Evolutionary conservation across 2,888 invertebrate species (phyloP).

Genomic region (Cerceris ruficornis): DNA sequence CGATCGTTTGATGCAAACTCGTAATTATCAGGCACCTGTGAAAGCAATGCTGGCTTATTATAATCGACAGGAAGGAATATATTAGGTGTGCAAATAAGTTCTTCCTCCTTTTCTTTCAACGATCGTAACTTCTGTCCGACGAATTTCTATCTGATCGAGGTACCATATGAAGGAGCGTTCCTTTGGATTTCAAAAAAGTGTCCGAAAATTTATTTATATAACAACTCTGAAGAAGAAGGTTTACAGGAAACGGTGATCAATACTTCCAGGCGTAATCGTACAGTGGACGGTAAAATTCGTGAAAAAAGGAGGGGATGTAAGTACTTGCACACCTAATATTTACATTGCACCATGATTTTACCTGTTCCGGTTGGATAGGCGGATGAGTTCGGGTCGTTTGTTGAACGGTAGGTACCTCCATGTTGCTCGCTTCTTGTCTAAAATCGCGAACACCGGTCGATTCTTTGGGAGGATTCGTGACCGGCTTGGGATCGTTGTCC

Average conservation of each 20-base stretch:
- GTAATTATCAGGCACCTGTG: constrained; percentile 76
- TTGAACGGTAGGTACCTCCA: constrained; percentile 73
- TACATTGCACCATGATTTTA: constrained; percentile 3
- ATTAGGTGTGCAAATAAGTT: too few species aligned
- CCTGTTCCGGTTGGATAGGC: constrained; percentile 68
- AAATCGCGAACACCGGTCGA: constrained; percentile 57
- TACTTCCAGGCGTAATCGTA: too few species aligned
- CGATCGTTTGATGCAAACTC: constrained; percentile 80
- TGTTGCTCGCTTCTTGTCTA: constrained; percentile 73
- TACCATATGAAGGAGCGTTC: too few species aligned
- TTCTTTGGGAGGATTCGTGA: constrained; percentile 60
- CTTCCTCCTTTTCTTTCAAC: too few species aligned
- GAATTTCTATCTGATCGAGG: too few species aligned
- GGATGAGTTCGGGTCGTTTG: constrained; percentile 61
- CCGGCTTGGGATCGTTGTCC: constrained; percentile 75
- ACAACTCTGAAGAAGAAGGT: too few species aligned
- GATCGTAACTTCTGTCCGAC: too few species aligned
- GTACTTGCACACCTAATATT: not conserved
- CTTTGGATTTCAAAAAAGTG: too few species aligned
- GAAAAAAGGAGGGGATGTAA: not conserved
- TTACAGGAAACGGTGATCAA: too few species aligned
- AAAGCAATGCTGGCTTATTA: constrained; percentile 5
- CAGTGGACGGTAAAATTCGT: too few species aligned
- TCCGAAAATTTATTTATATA: too few species aligned
- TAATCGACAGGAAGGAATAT: too few species aligned